Percentiles rank a stretch among this genome's conserved stretches.
Conservation (phyloP, 2,113 vertebrate genomes). For the Macquaria ambigua region DNA sequence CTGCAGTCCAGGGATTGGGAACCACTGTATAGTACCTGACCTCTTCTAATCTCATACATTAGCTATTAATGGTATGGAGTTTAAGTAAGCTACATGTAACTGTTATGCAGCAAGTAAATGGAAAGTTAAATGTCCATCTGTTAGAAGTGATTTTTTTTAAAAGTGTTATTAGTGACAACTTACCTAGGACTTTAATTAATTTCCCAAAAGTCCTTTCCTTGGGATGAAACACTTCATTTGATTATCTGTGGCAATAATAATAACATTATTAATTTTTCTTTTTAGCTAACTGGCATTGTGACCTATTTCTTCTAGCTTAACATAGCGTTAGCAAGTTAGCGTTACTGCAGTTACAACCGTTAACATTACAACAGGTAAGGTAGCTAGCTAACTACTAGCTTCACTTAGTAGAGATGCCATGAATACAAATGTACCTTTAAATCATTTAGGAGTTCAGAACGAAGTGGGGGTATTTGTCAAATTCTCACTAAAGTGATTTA, state of each 20-base stretch:
- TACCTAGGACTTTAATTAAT: neutral
- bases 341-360: neutral
- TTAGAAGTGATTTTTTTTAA: no score
- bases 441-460: neutral
- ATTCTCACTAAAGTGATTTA: neutral
- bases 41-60: no score
- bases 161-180: neutral
- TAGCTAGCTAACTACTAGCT: neutral
- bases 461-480: neutral
- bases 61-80: no score
- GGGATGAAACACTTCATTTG: neutral
- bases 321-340: neutral
- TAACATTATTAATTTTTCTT: no score
- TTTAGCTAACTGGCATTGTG: neutral
- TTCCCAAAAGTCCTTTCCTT: neutral
- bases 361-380: neutral
- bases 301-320: neutral
- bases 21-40: no score
- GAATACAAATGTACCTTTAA: neutral
- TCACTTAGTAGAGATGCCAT: neutral
- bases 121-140: no score
- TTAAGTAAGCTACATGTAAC: no score
- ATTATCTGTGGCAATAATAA: neutral
- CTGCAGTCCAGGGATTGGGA: no score
- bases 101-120: no score